Evolutionary conservation across 2,888 invertebrate genomes (phyloP).

Genomic region (Carpatolechia fugitivella): DNA sequence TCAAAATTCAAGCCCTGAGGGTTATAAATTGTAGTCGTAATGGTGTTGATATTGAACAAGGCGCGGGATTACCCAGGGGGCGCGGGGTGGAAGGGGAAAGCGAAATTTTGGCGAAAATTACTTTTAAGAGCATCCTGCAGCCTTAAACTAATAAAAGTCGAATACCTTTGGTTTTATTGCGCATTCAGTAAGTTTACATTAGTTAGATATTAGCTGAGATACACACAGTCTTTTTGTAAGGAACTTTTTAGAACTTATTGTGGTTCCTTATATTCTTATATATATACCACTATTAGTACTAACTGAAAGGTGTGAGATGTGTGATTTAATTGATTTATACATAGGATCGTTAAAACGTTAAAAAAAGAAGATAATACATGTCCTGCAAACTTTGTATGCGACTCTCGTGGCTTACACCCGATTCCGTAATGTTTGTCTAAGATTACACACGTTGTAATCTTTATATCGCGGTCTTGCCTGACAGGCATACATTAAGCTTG

Average conservation of each 20-base stretch:
- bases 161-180: not conserved
- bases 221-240: not conserved
- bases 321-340: too few species aligned
- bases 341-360: too few species aligned
- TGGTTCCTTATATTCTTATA: too few species aligned
- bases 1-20: slow-evolving; percentile 14
- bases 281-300: too few species aligned
- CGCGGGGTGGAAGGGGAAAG: not conserved
- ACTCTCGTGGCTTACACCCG: too few species aligned
- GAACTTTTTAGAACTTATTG: not conserved
- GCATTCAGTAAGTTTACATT: not conserved
- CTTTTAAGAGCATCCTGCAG: slow-evolving; percentile 13
- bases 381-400: too few species aligned
- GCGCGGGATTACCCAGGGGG: slow-evolving; percentile 11
- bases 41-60: slow-evolving; percentile 19
- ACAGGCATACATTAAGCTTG: too few species aligned
- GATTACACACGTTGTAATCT: slow-evolving; percentile 1
- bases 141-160: slow-evolving; percentile 3
- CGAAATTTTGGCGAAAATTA: slow-evolving; percentile 11
- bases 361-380: too few species aligned
- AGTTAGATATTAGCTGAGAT: not conserved
- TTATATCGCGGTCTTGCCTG: not conserved
- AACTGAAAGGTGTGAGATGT: too few species aligned
- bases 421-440: not conserved
- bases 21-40: slow-evolving; percentile 18